Conservation (phyloP, 2,888 invertebrate species). For the Homarus gammarus region DNA sequence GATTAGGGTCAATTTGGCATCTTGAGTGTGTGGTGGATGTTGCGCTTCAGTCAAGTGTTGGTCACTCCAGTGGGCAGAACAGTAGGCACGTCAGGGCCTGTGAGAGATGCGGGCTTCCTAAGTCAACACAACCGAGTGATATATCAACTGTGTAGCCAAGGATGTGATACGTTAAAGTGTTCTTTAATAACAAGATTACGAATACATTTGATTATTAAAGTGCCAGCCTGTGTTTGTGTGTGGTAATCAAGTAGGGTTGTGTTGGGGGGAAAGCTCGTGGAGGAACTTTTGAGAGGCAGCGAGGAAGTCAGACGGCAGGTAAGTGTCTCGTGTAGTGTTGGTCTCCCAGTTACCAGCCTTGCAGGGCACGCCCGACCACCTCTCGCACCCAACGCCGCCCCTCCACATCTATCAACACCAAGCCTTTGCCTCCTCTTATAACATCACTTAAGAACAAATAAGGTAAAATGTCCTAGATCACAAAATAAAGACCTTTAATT, state of each 20-base stretch:
- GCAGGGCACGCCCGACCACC: background rate
- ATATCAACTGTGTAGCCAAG: slow-evolving; percentile 39
- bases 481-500: no score
- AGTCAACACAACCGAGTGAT: slow-evolving; percentile 39
- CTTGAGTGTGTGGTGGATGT: slow-evolving; percentile 65
- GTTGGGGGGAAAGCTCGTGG: slow-evolving; percentile 38
- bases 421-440: no score
- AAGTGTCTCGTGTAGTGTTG: slow-evolving; percentile 21
- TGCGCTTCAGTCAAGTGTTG: slow-evolving; percentile 65
- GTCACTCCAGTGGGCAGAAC: slow-evolving; percentile 64
- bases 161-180: slow-evolving; percentile 53
- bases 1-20: slow-evolving; percentile 64
- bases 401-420: no score
- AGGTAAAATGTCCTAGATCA: no score
- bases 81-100: slow-evolving; percentile 49
- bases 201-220: slow-evolving; percentile 1
- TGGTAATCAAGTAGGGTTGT: slow-evolving; percentile 26
- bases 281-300: slow-evolving; percentile 17
- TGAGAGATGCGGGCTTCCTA: slow-evolving; percentile 38
- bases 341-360: background rate
- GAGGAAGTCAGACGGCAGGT: slow-evolving; percentile 36
- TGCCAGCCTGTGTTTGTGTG: slow-evolving; percentile 15
- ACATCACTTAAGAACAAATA: no score
- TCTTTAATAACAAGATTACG: slow-evolving; percentile 6
- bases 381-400: background rate